Evolutionary conservation across 1,140 invertebrate genomes (phyloP).

Genomic region (Drosophila seguyi): DNA sequence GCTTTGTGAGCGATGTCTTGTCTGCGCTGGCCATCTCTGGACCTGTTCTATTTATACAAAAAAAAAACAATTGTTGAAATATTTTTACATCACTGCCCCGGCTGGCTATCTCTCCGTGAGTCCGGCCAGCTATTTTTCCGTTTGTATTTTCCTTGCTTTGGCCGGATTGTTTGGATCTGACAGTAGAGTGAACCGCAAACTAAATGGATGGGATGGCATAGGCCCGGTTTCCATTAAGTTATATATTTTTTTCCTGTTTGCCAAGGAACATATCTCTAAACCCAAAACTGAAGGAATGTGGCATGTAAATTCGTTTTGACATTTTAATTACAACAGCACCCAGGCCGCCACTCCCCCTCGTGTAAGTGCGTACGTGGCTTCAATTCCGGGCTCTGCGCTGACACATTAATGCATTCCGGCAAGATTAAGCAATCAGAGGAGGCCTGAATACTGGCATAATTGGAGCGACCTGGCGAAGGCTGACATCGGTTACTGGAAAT

Average conservation of each 20-base stretch:
- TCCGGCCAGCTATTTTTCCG: slow-evolving; percentile 58
- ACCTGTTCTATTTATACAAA: slow-evolving; percentile 21
- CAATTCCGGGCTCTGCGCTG: slow-evolving; percentile 38
- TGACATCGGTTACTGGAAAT: slow-evolving; percentile 14
- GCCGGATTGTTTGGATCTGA: slow-evolving; percentile 45
- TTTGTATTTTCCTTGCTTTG: slow-evolving; percentile 35
- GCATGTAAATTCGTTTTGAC: slow-evolving; percentile 53
- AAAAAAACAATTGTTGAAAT: slow-evolving; percentile 38
- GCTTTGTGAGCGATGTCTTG: slow-evolving; percentile 43
- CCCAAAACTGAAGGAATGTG: slow-evolving; percentile 33
- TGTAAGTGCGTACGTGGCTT: slow-evolving; percentile 36
- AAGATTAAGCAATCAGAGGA: slow-evolving; percentile 75
- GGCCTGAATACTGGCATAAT: slow-evolving; percentile 38
- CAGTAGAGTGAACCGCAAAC: slow-evolving; percentile 53
- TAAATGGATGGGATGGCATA: slow-evolving; percentile 48
- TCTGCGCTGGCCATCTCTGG: slow-evolving; percentile 35
- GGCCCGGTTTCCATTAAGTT: slow-evolving; percentile 30
- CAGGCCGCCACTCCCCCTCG: neutral
- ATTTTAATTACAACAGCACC: slow-evolving; percentile 70
- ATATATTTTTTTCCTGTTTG: neutral
- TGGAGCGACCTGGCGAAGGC: slow-evolving; percentile 40
- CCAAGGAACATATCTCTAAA: neutral
- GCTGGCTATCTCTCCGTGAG: slow-evolving; percentile 27
- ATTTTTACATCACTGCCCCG: slow-evolving; percentile 52
- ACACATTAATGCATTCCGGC: slow-evolving; percentile 79